Base-by-base conservation (phyloP, 1,140 invertebrate genomes). In the Hyles euphorbiae region DNA sequence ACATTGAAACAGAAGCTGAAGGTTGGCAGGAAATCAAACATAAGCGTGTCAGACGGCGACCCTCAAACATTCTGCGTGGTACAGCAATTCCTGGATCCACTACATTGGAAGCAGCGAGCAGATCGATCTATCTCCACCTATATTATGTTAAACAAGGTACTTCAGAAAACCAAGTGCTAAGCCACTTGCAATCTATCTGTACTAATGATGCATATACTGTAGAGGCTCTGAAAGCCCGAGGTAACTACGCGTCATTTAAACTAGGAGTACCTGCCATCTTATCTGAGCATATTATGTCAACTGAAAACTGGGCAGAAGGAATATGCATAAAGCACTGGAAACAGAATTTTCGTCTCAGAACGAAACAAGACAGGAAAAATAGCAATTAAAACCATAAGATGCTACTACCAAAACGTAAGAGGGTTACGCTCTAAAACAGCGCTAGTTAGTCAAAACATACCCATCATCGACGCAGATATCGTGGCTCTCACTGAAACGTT, bases 281-380 rank as follows among this genome's bases (percentile, higher is more conserved):
- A 1, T 55, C 46, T 2, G 47, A 61, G 2, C 10, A 11, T 5
- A 43, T 56, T 43, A 10, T 61, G 34, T 34, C 40, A 11, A 22
- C 53, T 22, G 47, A 50, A 36, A 50, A 46, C 53, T 61, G 59
- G 59, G 46, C 59, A 12, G 47, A 61, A 45, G 51, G 55, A 51
- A 43, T 61, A 22, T 56, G 53, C 11, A 46, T 55, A 10, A 61
- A 56, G 59, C 48, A 22, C 5, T 61, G 53, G 59, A 53, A 50
- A 3, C 58, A 53, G 46, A 12, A 40, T 34, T 59, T 59, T 59
- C 50, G 51, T 44, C 3, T 10, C 5, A 54, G 8, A 44, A 43
- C 11, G 5, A 45, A 11, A 10, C 11, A 54, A 54, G 9, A 54
- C 12, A 22, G 8, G 34, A 11, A 43, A 44, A 11, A 43, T 6